These are phyloP conservation scores for Cricetomys ansorgei DNA, from an alignment of 2,113 vertebrate species.

Conservation along the genomic window DNA sequence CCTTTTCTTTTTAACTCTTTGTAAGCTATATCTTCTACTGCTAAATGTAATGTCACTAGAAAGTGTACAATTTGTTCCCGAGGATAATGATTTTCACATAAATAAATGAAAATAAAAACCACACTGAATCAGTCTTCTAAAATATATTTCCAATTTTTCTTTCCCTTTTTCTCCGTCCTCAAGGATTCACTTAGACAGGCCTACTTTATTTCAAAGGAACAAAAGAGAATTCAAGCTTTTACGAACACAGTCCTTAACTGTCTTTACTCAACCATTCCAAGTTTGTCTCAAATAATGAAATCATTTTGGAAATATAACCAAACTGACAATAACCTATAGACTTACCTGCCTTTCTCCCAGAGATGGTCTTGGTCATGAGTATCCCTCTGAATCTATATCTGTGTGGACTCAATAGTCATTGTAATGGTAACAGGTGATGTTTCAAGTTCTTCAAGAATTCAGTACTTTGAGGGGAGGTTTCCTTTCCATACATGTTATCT, in stretches of 20 bases:
- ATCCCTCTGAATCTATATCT: neutral
- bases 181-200: neutral
- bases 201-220: neutral
- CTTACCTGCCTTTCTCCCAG: neutral
- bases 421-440: neutral
- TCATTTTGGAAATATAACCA: neutral
- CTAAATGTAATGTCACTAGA: neutral
- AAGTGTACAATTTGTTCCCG: neutral
- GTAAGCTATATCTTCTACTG: neutral
- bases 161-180: neutral
- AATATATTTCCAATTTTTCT: neutral
- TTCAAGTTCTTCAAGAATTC: neutral
- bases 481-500: neutral
- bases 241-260: neutral
- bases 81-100: slow-evolving; percentile 37
- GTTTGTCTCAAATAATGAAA: neutral
- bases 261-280: neutral
- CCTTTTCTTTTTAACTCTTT: neutral
- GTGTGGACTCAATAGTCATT: neutral
- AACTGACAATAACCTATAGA: neutral
- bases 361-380: neutral
- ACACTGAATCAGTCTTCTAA: neutral
- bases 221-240: neutral
- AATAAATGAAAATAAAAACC: slow-evolving; percentile 1
- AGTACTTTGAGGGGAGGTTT: neutral